Evolutionary conservation across 92 coral and sea anemone species (phyloP).

Genomic region (Epizoanthus illoricatus): DNA sequence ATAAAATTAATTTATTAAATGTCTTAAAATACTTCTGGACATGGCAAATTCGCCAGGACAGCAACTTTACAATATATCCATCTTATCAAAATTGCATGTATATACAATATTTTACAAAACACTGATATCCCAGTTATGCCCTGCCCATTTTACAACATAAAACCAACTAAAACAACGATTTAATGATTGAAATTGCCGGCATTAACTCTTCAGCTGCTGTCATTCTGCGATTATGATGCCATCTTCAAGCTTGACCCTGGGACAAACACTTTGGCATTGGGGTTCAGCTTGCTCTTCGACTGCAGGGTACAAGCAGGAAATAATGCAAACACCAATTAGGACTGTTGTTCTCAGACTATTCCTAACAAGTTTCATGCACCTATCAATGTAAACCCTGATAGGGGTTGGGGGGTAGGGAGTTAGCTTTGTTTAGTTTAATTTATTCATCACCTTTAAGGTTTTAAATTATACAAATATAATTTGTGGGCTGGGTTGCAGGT

Average conservation of each 20-base stretch:
- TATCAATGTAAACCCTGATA: too few species aligned
- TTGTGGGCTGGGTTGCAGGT: too few species aligned
- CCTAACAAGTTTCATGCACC: too few species aligned
- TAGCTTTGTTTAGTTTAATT: too few species aligned
- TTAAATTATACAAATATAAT: too few species aligned
- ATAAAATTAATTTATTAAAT: constrained; percentile 45
- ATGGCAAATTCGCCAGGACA: constrained; percentile 32
- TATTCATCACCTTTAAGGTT: too few species aligned
- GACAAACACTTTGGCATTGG: constrained; percentile 95
- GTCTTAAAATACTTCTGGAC: constrained; percentile 44
- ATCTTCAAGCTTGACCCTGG: constrained; percentile 64
- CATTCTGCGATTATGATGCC: constrained; percentile 48
- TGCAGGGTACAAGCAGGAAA: constrained; percentile 26
- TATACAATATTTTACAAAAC: constrained; percentile 45
- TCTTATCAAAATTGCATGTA: constrained; percentile 41
- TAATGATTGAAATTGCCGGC: constrained; percentile 14
- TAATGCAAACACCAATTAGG: too few species aligned
- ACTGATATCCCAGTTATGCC: constrained; percentile 31
- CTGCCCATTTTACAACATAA: constrained; percentile 42
- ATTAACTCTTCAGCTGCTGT: constrained; percentile 36
- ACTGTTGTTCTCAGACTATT: too few species aligned
- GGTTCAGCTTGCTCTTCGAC: constrained; percentile 91
- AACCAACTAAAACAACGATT: constrained; percentile 32
- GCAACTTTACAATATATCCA: constrained; percentile 39
- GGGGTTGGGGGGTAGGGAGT: too few species aligned